Evolutionary conservation across 92 coral and sea anemone species (phyloP).

Genomic region (Porites cylindrica): DNA sequence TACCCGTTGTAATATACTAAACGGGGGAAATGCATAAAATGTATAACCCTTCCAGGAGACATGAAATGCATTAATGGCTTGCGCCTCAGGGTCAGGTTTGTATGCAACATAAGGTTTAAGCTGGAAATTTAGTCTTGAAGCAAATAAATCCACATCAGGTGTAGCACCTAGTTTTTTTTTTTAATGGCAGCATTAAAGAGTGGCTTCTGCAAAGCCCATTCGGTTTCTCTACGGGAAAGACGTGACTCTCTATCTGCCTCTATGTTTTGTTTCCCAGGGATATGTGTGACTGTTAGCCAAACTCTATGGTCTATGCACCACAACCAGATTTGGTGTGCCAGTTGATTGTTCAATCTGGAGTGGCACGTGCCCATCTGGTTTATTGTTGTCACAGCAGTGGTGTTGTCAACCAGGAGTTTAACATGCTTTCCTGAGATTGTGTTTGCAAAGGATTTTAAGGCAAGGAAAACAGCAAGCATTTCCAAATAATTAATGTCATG

Average conservation of each 20-base stretch:
- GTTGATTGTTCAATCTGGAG: too few species aligned
- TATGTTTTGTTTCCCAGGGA: too few species aligned
- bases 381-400: too few species aligned
- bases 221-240: slow-evolving; percentile 40
- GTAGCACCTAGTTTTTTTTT: slow-evolving; percentile 15
- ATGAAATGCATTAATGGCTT: slow-evolving; percentile 45
- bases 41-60: slow-evolving; percentile 22
- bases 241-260: slow-evolving; percentile 65
- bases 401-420: too few species aligned
- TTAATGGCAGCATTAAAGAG: slow-evolving; percentile 27
- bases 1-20: slow-evolving; percentile 38
- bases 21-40: slow-evolving; percentile 35
- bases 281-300: too few species aligned
- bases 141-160: slow-evolving; percentile 53
- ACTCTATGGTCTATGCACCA: too few species aligned
- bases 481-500: too few species aligned
- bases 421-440: too few species aligned
- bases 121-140: slow-evolving; percentile 43
- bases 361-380: too few species aligned
- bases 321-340: too few species aligned
- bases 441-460: too few species aligned
- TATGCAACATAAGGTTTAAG: slow-evolving; percentile 56
- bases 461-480: too few species aligned
- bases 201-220: slow-evolving; percentile 53
- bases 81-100: slow-evolving; percentile 59